A percentile compares a stretch with the other conserved stretches of the same genome.
Evolutionary conservation across 1,140 invertebrate species (phyloP).

Genomic region (Drosophila equinoxialis): DNA sequence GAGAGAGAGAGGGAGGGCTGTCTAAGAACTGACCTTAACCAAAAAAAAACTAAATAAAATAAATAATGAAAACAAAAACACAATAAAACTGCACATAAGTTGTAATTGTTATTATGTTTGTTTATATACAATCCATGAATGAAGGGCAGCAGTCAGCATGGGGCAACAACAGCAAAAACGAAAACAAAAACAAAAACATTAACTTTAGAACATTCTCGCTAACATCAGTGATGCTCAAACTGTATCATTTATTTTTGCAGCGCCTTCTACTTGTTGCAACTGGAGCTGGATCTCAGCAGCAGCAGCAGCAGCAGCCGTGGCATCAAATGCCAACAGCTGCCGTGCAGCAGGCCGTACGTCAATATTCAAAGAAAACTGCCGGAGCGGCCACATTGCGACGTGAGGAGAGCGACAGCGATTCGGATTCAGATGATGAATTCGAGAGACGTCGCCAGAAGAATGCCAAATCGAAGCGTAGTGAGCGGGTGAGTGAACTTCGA

Average conservation of each 20-base stretch:
- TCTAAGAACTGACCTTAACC: slow-evolving; percentile 63
- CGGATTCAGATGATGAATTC: slow-evolving; percentile 86
- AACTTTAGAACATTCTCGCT: neutral
- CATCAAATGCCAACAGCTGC: slow-evolving; percentile 48
- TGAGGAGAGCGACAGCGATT: slow-evolving; percentile 85
- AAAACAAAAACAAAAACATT: neutral
- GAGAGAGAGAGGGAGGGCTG: neutral
- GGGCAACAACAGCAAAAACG: slow-evolving; percentile 32
- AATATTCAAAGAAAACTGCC: slow-evolving; percentile 71
- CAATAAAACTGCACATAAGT: neutral
- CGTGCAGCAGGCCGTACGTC: slow-evolving; percentile 53
- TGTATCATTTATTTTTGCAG: slow-evolving; percentile 45
- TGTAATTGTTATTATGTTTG: slow-evolving; percentile 39
- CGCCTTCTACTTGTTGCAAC: slow-evolving; percentile 34
- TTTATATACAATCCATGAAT: slow-evolving; percentile 24
- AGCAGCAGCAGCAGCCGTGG: slow-evolving; percentile 46
- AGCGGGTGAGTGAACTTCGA: slow-evolving; percentile 83
- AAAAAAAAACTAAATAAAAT: slow-evolving; percentile 29
- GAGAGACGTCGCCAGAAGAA: slow-evolving; percentile 76
- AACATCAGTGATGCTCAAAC: slow-evolving; percentile 21
- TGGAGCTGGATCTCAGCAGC: slow-evolving; percentile 32
- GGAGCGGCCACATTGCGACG: slow-evolving; percentile 55
- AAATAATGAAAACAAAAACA: slow-evolving; percentile 12
- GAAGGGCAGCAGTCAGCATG: slow-evolving; percentile 46
- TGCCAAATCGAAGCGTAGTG: slow-evolving; percentile 82